Evolutionary conservation across 2,113 vertebrate species (phyloP), one percentile per base, ranked within the genome.

Genomic region (Rutilus rutilus): DNA sequence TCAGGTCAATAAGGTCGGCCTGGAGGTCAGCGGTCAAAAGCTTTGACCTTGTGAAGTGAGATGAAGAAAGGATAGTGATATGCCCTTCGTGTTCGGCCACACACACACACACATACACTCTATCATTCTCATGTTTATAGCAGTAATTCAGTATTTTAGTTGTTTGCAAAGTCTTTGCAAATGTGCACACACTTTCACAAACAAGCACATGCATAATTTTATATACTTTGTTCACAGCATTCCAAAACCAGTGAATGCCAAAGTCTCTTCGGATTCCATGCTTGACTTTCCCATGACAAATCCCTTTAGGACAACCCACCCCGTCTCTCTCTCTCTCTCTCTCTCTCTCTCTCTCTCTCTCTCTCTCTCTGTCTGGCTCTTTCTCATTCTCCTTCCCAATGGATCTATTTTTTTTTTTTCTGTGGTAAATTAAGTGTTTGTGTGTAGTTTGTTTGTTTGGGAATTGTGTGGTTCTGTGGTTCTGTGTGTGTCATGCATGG

Each of bases 211-310:
- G 27, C 42, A 45, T 50, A 81, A 6, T 30, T 84, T 27, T 39
- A 25, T 11, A 23, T 62, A 47, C 64, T 62, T 64, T 57, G 3
- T 81, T 60, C 23, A 27, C 39, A 64, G 39, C 78, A n/a, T 85
- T 82, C 59, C 59, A 17, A 75, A 75, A 82, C 21, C 30, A 36
- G 12, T 64, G 69, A 67, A 84, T 85, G 42, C 78, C 39, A 12
- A 62, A 67, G 52, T 78, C 60, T 82, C 77, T 91, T 86, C 12
- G 75, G 84, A 86, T 85, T 80, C 45, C 39, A 19, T 80, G 81
- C 88, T 87, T 86, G 62, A 85, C 75, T 85, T 89, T 89, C 78
- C 87, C 86, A 90, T 85, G 84, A 87, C 87, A 86, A 86, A 88
- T 88, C 73, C 57, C 57, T 79, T 76, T 59, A 85, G 30, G 50